Conservation (phyloP, 2,113 vertebrate species). For the Gadus chalcogrammus region DNA sequence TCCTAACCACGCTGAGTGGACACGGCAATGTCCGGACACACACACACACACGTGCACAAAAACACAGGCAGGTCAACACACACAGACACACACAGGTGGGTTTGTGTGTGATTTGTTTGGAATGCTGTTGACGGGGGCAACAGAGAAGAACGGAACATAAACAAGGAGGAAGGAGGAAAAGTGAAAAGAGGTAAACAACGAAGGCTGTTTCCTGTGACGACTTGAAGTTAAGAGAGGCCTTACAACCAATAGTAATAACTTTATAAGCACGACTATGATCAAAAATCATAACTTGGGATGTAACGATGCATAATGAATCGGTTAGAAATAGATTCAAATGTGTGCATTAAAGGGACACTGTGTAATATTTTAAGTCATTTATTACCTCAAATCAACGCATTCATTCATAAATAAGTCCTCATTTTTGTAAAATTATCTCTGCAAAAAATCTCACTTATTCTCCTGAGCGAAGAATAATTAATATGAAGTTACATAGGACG, state of each 20-base stretch:
- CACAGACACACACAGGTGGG: neutral
- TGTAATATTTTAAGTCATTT: no score
- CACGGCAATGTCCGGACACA: conserved; percentile 1
- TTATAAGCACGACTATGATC: no score
- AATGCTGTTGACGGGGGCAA: neutral
- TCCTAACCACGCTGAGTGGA: conserved; percentile 4
- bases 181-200: neutral
- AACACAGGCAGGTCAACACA: neutral
- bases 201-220: neutral
- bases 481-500: no score
- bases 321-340: neutral
- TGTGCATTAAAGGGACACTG: neutral
- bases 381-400: no score
- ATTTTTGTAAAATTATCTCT: no score
- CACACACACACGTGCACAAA: neutral
- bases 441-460: no score
- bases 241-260: no score
- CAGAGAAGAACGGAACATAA: neutral
- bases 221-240: neutral
- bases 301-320: neutral
- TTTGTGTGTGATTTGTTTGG: neutral
- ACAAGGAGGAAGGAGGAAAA: conserved; percentile 1
- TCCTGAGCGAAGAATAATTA: no score
- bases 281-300: neutral
- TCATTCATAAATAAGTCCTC: no score